phyloP scores from a whole-genome alignment of 2,113 vertebrate species.

The Sander vitreus region DNA sequence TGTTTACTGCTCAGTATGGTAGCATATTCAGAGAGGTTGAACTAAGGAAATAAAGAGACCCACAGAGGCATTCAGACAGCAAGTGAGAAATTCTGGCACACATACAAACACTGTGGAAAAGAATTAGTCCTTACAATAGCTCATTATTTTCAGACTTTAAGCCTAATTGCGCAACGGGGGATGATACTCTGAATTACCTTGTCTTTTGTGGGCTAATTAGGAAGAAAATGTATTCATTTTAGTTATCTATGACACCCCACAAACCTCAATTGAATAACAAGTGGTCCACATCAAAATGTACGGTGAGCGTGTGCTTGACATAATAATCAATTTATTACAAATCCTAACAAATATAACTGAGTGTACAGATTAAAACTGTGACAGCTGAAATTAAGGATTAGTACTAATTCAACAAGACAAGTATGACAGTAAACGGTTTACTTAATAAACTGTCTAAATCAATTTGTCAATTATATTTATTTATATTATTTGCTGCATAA shows the following conservation, averaged over 20 bases:
- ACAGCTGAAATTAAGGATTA: slow-evolving; percentile 20
- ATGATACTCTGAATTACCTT: slow-evolving; percentile 35
- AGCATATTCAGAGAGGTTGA: slow-evolving; percentile 37
- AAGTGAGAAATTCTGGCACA: slow-evolving; percentile 23
- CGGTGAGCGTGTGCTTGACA: slow-evolving; percentile 21
- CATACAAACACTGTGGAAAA: slow-evolving; percentile 28
- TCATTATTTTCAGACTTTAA: slow-evolving; percentile 56
- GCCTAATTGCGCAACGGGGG: slow-evolving; percentile 71
- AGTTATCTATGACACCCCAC: slow-evolving; percentile 42
- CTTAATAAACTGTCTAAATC: slow-evolving; percentile 38
- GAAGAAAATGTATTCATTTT: slow-evolving; percentile 42
- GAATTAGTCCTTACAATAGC: slow-evolving; percentile 50
- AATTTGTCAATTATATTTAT: slow-evolving; percentile 22
- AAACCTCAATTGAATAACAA: slow-evolving; percentile 62
- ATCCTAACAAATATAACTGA: slow-evolving; percentile 44
- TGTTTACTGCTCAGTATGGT: slow-evolving; percentile 15
- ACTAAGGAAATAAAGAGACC: slow-evolving; percentile 18
- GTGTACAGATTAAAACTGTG: slow-evolving; percentile 35
- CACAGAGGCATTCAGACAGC: slow-evolving; percentile 11
- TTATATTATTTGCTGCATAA: slow-evolving; percentile 26
- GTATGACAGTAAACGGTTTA: background rate
- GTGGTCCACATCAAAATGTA: slow-evolving; percentile 62
- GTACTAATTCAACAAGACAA: slow-evolving; percentile 46
- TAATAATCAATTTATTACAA: slow-evolving; percentile 56
- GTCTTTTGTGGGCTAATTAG: slow-evolving; percentile 77